A percentile compares a stretch with the other conserved stretches of the same genome.
phyloP scores from a whole-genome alignment of 2,113 vertebrate species.

The Pycnonotus jocosus region DNA sequence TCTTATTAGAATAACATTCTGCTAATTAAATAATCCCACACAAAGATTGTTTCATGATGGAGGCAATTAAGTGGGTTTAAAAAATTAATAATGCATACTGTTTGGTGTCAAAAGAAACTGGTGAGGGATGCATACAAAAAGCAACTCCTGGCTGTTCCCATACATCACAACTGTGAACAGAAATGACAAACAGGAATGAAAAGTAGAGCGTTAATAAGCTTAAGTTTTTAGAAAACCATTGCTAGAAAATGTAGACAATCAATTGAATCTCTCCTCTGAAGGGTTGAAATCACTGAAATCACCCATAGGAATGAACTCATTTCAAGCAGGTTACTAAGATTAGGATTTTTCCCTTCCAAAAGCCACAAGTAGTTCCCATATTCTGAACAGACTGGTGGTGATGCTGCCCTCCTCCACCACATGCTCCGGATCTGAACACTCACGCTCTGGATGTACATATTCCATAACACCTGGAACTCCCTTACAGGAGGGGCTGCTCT shows the following conservation, averaged over 20 bases:
- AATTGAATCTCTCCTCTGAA: not conserved
- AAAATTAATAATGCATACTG: not conserved
- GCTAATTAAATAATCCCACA: not conserved
- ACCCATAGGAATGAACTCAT: fast-evolving
- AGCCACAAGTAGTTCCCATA: not conserved
- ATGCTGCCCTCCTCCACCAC: fast-evolving
- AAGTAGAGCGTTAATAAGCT: not conserved
- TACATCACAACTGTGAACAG: not conserved
- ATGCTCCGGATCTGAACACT: fast-evolving
- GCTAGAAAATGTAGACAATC: not conserved
- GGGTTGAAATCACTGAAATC: not conserved
- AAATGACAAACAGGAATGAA: not conserved
- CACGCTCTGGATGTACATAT: fast-evolving
- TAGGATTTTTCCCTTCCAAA: not conserved
- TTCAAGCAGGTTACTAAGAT: not conserved
- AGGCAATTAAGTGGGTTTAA: not conserved
- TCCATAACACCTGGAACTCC: not conserved
- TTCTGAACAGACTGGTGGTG: not conserved
- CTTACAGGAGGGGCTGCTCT: not conserved
- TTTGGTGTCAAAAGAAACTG: not conserved
- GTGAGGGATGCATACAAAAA: not conserved
- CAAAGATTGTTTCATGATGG: not conserved
- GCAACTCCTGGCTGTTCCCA: not conserved
- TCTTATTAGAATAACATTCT: not conserved
- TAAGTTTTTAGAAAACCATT: not conserved